Evolutionary conservation across 2,888 invertebrate genomes (phyloP).

Genomic region (Andrena bicolor): DNA sequence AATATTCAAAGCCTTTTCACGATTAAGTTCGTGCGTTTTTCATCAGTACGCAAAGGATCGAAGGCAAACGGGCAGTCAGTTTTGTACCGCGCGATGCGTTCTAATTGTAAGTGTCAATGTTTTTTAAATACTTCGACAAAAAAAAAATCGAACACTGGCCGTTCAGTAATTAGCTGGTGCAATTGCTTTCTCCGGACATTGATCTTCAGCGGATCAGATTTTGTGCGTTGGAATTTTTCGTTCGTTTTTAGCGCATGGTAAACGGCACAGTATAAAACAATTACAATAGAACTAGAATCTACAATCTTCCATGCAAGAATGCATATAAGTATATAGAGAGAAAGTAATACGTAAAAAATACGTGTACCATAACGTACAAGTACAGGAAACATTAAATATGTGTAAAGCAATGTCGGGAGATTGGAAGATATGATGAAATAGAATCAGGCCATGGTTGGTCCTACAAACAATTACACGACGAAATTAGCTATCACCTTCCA

Average conservation of each 20-base stretch:
- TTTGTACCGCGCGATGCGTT: neutral
- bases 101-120: neutral
- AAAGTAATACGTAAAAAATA: conserved; percentile 25
- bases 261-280: neutral
- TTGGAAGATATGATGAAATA: conserved; percentile 51
- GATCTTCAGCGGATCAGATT: neutral
- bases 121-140: neutral
- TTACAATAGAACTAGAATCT: neutral
- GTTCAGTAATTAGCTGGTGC: neutral
- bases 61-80: conserved; percentile 10
- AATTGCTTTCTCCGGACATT: neutral
- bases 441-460: conserved; percentile 74
- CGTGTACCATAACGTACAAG: conserved; percentile 32
- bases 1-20: neutral
- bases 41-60: conserved; percentile 1
- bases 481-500: conserved; percentile 47
- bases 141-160: neutral
- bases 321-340: conserved; percentile 25
- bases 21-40: neutral
- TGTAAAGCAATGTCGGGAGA: conserved; percentile 46
- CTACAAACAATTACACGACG: conserved; percentile 75
- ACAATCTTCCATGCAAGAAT: conserved; percentile 20
- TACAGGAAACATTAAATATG: conserved; percentile 37
- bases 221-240: neutral
- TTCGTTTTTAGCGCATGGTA: neutral